phyloP scores from a whole-genome alignment of 1,140 invertebrate genomes.

The Globodera ellingtonae region DNA sequence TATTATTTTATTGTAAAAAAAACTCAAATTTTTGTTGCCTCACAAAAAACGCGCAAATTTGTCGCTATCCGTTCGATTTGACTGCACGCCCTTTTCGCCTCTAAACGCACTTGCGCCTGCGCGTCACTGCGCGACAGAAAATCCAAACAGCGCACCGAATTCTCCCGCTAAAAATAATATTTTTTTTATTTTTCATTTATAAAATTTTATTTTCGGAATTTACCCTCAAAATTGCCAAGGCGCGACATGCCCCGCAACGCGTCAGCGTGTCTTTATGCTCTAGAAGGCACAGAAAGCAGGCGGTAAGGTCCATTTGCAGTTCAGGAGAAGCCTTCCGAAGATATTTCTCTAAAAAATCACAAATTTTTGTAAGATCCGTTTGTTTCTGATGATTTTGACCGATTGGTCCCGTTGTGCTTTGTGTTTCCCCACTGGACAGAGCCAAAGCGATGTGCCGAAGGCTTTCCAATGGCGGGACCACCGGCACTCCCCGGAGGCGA shows the following conservation, averaged over 20 bases:
- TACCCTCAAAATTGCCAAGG: slow-evolving; percentile 47
- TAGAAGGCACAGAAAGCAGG: slow-evolving; percentile 45
- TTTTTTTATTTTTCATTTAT: neutral
- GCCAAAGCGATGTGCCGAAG: slow-evolving; percentile 45
- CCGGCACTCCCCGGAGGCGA: slow-evolving; percentile 49
- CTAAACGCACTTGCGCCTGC: slow-evolving; percentile 18
- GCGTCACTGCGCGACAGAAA: slow-evolving; percentile 40
- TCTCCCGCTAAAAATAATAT: slow-evolving; percentile 11
- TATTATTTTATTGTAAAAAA: neutral
- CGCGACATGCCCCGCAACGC: slow-evolving; percentile 49
- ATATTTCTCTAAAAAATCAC: slow-evolving; percentile 46
- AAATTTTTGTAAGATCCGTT: neutral
- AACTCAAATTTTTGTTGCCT: slow-evolving; percentile 40
- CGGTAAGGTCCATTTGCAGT: slow-evolving; percentile 40
- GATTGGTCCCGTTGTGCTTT: slow-evolving; percentile 23
- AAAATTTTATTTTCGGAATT: neutral
- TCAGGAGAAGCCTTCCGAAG: slow-evolving; percentile 35
- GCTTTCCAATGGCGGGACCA: slow-evolving; percentile 54
- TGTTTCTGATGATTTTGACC: slow-evolving; percentile 20
- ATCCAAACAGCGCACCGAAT: slow-evolving; percentile 20
- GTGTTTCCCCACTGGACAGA: slow-evolving; percentile 22
- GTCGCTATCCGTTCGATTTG: slow-evolving; percentile 6
- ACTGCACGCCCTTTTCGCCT: slow-evolving; percentile 29
- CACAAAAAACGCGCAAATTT: slow-evolving; percentile 27
- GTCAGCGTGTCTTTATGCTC: slow-evolving; percentile 45